A percentile compares a stretch with the other conserved stretches of the same genome.
These are phyloP conservation scores for Leptinotarsa juncta DNA, from an alignment of 2,888 invertebrate genomes.

Conservation along the genomic window DNA sequence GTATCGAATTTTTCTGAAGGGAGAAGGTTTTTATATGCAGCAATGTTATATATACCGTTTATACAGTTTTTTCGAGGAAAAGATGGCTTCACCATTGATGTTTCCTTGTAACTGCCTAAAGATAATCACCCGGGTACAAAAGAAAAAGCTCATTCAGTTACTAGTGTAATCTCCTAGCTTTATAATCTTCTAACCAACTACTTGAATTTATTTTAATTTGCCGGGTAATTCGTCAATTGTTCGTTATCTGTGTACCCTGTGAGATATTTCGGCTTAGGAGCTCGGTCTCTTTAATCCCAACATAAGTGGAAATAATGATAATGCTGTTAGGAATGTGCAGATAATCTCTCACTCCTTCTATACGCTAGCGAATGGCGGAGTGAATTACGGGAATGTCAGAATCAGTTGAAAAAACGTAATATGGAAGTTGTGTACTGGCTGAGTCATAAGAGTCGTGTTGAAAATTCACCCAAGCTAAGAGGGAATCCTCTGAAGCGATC, in stretches of 20 bases:
- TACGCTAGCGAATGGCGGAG: slow-evolving; percentile 9
- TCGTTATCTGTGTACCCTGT: slow-evolving; percentile 2
- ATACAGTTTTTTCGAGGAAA: neutral
- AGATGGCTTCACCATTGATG: neutral
- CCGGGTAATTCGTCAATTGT: slow-evolving; percentile 20
- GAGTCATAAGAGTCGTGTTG: too few relatives aligned
- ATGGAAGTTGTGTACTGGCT: too few relatives aligned
- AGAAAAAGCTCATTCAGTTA: neutral
- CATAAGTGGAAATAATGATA: slow-evolving; percentile 40
- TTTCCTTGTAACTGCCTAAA: neutral
- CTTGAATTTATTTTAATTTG: slow-evolving; percentile 18
- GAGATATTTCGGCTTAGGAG: slow-evolving; percentile 15
- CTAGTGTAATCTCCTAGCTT: slow-evolving; percentile 8
- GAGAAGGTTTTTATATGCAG: too few relatives aligned
- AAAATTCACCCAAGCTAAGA: too few relatives aligned
- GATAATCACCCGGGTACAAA: neutral
- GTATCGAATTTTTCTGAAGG: too few relatives aligned
- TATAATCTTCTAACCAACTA: slow-evolving; percentile 12
- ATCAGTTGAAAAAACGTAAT: neutral
- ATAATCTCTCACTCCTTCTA: slow-evolving; percentile 40
- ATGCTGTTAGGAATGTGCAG: slow-evolving; percentile 53
- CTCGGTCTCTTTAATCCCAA: slow-evolving; percentile 19
- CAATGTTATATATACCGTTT: too few relatives aligned
- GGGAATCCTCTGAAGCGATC: too few relatives aligned
- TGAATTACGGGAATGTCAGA: slow-evolving; percentile 2